Conservation (phyloP, 2,797 vertebrate genomes). For the Enteromius trimaculatus region DNA sequence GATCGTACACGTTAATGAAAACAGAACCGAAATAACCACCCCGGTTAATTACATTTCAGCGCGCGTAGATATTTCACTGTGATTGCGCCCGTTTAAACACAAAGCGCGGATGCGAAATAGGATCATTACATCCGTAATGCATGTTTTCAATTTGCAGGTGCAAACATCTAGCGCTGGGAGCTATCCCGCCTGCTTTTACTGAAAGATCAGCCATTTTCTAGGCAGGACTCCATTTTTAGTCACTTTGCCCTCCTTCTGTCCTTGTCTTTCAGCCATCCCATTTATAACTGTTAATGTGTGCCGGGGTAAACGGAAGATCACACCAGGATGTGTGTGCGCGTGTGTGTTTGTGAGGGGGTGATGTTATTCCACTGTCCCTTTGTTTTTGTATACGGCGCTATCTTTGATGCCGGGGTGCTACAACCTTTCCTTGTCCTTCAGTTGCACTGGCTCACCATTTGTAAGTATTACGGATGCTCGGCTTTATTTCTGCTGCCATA, state of each 20-base stretch:
- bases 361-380: constrained; percentile 29
- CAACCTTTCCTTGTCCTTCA: constrained; percentile 79
- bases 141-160: constrained; percentile 45
- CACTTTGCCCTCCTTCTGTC: constrained; percentile 76
- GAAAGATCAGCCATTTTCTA: constrained; percentile 57
- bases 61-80: constrained; percentile 40
- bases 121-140: constrained; percentile 39
- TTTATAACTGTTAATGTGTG: constrained; percentile 74
- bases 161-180: constrained; percentile 43
- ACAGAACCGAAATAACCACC: constrained; percentile 48
- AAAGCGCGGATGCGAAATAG: constrained; percentile 35
- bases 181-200: constrained; percentile 28
- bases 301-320: constrained; percentile 48
- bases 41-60: constrained; percentile 56
- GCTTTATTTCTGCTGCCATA: constrained; percentile 77
- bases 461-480: constrained; percentile 79
- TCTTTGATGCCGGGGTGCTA: constrained; percentile 42
- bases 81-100: constrained; percentile 40
- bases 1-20: constrained; percentile 55
- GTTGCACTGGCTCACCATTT: constrained; percentile 64
- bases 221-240: constrained; percentile 76
- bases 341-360: constrained; percentile 35
- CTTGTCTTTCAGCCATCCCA: constrained; percentile 73
- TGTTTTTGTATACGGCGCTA: constrained; percentile 48
- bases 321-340: constrained; percentile 45